A percentile compares a stretch with the other conserved stretches of the same genome.
Evolutionary conservation across 2,888 invertebrate genomes (phyloP).

Genomic region (Pycnomerus fuliginosus): DNA sequence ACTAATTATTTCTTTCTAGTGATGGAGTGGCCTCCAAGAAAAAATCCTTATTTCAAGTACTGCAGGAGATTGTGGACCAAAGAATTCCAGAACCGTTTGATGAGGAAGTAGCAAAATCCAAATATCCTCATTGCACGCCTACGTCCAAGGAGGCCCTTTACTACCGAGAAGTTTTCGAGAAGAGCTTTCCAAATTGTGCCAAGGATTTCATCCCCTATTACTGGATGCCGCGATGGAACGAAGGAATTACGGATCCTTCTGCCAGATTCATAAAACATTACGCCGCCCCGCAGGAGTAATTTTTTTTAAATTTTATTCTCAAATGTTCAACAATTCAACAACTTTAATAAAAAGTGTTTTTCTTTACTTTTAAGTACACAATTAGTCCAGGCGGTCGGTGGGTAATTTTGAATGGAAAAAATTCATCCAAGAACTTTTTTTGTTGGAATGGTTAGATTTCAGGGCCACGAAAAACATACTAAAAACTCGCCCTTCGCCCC

Average conservation of each 20-base stretch:
- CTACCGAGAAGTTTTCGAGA: constrained; percentile 70
- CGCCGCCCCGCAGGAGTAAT: constrained; percentile 52
- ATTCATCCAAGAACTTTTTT: too few relatives aligned
- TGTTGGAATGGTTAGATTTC: too few relatives aligned
- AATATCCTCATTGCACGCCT: constrained; percentile 72
- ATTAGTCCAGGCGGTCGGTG: too few relatives aligned
- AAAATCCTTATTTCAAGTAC: constrained; percentile 68
- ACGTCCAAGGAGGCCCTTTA: constrained; percentile 76
- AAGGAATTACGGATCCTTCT: constrained; percentile 70
- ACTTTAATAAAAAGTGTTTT: too few relatives aligned
- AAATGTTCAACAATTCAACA: too few relatives aligned
- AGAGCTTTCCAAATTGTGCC: constrained; percentile 60
- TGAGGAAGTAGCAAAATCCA: constrained; percentile 51
- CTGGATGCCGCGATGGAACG: constrained; percentile 80
- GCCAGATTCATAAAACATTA: constrained; percentile 75
- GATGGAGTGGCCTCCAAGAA: constrained; percentile 75
- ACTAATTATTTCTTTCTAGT: constrained; percentile 51
- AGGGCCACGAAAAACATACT: too few relatives aligned
- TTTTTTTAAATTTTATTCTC: too few relatives aligned
- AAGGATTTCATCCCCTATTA: constrained; percentile 67
- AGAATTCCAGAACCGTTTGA: constrained; percentile 62
- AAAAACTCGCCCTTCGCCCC: too few relatives aligned
- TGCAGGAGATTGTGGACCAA: constrained; percentile 69
- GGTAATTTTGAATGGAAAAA: too few relatives aligned
- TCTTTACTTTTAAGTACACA: too few relatives aligned